Base-by-base conservation (phyloP, 2,888 invertebrate genomes). In the Drosophila kanekoi region DNA sequence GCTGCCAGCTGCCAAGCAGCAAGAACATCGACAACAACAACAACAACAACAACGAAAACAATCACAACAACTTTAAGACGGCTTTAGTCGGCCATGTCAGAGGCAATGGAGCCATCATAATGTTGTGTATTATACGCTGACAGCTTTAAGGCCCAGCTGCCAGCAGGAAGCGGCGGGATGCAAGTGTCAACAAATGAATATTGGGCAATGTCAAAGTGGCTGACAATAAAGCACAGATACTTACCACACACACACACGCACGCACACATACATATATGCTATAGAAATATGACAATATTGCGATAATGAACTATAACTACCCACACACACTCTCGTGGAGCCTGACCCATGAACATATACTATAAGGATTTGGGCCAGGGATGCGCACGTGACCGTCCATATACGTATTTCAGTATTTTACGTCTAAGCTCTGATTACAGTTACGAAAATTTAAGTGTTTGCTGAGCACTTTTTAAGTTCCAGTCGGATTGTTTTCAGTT, bases 181-280 rank as follows among this genome's bases (percentile, higher is more conserved):
- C 20, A 44, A 53, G 79, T 47, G 76, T 65, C 65, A 70, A 79
- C 79, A 79, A 79, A 77, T 79, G 77, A 79, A 77, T 77, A 77
- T 77, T 77, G 76, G 72, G 77, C 71, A 76, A 79, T 66, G 63
- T 70, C 44, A 77, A 76, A 76, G 66, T 79, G 79, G 60, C 79
- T 71, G 63, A 60, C 71, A 76, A 79, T 63, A 75, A 76, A 71
- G 71, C 66, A 45, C 71, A 76, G 58, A 47, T 51, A 72, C 58
- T 60, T 54, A 51, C 49, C 14, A 62, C 23, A 48, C n/a, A 13
- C 3, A 20, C 0, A 45, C 0, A 38, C 2, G 45, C 4, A 58
- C 11, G 56, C 1, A 37, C 2, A 32, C 18, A 28, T 20, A 32
- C 38, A 9, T 44, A 35, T 57, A 18, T 38, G 40, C 43, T 8